Evolutionary conservation across 2,888 invertebrate species (phyloP).

Genomic region (Branchinecta sandiegonensis): DNA sequence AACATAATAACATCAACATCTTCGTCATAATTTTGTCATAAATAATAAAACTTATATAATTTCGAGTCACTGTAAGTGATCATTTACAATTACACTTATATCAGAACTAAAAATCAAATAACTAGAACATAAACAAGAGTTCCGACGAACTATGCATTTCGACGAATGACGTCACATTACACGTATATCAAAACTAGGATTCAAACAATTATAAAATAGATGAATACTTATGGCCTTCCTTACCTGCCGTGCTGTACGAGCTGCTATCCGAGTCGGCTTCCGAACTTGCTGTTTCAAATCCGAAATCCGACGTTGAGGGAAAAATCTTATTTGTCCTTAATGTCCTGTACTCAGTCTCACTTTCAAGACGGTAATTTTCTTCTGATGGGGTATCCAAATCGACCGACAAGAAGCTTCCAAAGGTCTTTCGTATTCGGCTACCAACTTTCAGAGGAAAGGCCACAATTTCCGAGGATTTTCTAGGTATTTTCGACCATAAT

Average conservation of each 20-base stretch:
- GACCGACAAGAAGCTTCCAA: neutral
- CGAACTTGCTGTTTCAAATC: neutral
- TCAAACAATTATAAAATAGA: too few species aligned
- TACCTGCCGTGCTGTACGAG: conserved; percentile 6
- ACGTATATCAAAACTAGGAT: too few species aligned
- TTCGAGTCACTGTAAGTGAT: too few species aligned
- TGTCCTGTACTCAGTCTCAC: neutral
- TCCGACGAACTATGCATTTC: too few species aligned
- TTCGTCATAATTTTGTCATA: too few species aligned
- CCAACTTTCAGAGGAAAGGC: neutral
- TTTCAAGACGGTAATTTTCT: neutral
- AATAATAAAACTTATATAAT: too few species aligned
- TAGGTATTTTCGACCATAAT: conserved; percentile 13
- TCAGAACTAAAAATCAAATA: too few species aligned
- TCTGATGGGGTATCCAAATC: neutral
- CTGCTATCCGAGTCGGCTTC: conserved; percentile 10
- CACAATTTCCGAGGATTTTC: neutral
- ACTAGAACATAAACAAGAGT: too few species aligned
- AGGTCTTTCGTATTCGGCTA: neutral
- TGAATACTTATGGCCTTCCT: too few species aligned
- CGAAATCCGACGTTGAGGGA: neutral
- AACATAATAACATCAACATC: too few species aligned
- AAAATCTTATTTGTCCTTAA: neutral
- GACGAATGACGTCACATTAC: too few species aligned
- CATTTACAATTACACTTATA: too few species aligned